phyloP scores from a whole-genome alignment of 2,888 invertebrate species.

The Hermaeophaga mercurialis region DNA sequence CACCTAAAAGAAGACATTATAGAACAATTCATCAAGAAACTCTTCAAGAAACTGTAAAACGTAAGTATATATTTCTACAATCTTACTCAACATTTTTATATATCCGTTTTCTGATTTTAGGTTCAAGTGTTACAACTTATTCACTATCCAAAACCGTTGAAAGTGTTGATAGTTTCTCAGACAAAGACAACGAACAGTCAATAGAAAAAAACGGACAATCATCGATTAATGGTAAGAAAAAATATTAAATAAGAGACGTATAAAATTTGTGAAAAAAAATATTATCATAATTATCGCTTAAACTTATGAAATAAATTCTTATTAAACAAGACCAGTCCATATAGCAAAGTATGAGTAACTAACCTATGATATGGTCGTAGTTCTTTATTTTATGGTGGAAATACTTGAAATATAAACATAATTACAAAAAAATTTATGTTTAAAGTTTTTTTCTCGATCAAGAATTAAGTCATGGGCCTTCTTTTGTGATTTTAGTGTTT shows the following conservation, averaged over 20 bases:
- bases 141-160: constrained; percentile 35
- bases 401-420: too few relatives aligned
- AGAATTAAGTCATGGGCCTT: too few relatives aligned
- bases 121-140: constrained; percentile 43
- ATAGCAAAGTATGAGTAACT: too few relatives aligned
- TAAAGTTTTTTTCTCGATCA: too few relatives aligned
- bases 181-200: constrained; percentile 33
- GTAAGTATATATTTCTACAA: constrained; percentile 50
- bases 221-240: constrained; percentile 32
- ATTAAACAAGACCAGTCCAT: too few relatives aligned
- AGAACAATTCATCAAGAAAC: constrained; percentile 57
- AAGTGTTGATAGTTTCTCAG: constrained; percentile 21
- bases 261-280: neutral
- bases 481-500: too few relatives aligned
- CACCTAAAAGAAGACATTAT: constrained; percentile 62
- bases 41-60: constrained; percentile 58
- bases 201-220: constrained; percentile 22
- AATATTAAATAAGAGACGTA: neutral
- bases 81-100: neutral
- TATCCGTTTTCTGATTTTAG: constrained; percentile 28
- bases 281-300: too few relatives aligned
- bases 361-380: too few relatives aligned
- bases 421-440: too few relatives aligned
- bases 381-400: too few relatives aligned
- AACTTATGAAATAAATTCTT: too few relatives aligned